Percentiles rank a stretch among this genome's conserved stretches.
phyloP scores from a whole-genome alignment of 2,888 invertebrate species.

The Strigamia crassipes region DNA sequence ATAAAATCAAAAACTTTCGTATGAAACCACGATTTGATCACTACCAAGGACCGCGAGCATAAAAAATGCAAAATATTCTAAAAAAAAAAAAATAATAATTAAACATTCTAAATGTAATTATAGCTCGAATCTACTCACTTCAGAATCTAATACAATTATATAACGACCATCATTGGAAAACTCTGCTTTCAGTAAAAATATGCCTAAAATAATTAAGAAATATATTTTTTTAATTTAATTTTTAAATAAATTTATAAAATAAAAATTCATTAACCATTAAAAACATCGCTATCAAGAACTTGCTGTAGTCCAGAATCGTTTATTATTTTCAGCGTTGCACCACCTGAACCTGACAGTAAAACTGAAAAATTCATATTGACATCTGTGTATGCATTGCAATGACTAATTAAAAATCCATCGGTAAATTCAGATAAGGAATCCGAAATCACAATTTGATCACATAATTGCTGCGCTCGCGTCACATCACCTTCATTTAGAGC shows the following conservation, averaged over 20 bases:
- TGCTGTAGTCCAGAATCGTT: background rate
- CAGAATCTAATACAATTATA: slow-evolving; percentile 2
- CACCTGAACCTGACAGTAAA: background rate
- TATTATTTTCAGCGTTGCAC: background rate
- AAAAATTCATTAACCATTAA: background rate
- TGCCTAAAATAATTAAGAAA: background rate
- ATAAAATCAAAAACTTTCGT: background rate
- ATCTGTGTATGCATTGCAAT: background rate
- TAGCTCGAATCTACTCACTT: background rate
- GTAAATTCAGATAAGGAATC: background rate
- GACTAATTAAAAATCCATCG: background rate
- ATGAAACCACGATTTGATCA: background rate
- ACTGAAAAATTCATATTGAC: background rate
- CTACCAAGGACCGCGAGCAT: background rate
- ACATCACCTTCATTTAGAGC: background rate
- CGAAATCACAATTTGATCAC: background rate
- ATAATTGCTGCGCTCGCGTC: background rate
- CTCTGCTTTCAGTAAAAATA: background rate
- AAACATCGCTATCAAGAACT: background rate
- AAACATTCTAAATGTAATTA: background rate
- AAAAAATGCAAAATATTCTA: slow-evolving; percentile 13
- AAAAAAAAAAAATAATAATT: background rate
- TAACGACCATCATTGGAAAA: background rate
- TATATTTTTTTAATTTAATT: background rate
- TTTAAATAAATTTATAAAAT: background rate